These are phyloP conservation scores for Petrocephalus sullivani DNA, from an alignment of 2,797 vertebrate genomes.

Conservation along the genomic window DNA sequence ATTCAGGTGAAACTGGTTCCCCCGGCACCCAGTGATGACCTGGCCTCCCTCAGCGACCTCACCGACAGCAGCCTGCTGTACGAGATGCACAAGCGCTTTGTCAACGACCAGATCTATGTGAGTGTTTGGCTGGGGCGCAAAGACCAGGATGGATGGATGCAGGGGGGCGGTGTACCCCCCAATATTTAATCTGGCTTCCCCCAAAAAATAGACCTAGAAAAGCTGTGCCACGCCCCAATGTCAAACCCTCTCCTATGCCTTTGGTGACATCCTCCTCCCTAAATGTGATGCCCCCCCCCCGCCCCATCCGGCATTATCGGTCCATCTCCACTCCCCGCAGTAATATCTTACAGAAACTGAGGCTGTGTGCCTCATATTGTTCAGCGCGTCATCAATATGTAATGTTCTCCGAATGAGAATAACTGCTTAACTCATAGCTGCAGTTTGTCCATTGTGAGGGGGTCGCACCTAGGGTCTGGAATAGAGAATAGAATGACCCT, in stretches of 20 bases:
- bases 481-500: not conserved
- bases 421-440: not conserved
- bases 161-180: not conserved
- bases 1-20: slow-evolving; percentile 85
- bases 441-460: not conserved
- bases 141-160: not conserved
- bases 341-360: not conserved
- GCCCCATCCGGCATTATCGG: not conserved
- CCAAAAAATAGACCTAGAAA: not conserved
- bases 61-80: slow-evolving; percentile 89
- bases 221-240: slow-evolving; percentile 17
- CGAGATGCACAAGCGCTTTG: slow-evolving; percentile 94
- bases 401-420: not conserved
- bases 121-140: slow-evolving; percentile 39
- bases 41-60: slow-evolving; percentile 88
- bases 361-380: not conserved
- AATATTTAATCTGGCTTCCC: not conserved
- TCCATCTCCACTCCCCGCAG: not conserved
- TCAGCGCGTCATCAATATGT: not conserved
- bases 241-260: not conserved
- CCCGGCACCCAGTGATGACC: slow-evolving; percentile 88
- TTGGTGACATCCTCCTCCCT: not conserved
- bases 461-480: not conserved
- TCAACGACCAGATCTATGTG: slow-evolving; percentile 92
- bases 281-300: not conserved